A percentile compares a stretch with the other conserved stretches of the same genome.
These are phyloP conservation scores for Meriones psammophilus DNA, from an alignment of 2,797 vertebrate genomes.

Conservation along the genomic window DNA sequence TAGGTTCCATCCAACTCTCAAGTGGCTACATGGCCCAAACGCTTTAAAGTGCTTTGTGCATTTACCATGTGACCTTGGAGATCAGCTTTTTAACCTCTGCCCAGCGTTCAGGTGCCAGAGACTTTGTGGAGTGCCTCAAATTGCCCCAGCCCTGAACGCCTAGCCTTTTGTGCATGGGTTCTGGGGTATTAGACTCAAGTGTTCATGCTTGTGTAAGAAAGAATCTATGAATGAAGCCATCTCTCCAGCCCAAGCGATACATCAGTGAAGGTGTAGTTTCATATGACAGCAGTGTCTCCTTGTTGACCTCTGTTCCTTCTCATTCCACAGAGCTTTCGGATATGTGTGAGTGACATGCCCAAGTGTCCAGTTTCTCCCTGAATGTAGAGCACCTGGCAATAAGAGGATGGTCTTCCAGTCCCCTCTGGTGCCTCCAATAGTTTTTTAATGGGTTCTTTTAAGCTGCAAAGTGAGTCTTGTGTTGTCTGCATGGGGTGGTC, in stretches of 20 bases:
- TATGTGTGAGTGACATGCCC: background rate
- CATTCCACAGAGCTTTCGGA: background rate
- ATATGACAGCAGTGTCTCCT: background rate
- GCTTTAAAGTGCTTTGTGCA: background rate
- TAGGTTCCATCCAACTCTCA: background rate
- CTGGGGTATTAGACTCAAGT: background rate
- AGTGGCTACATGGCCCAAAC: background rate
- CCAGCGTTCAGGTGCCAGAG: background rate
- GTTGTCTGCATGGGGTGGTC: background rate
- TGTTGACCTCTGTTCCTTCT: background rate
- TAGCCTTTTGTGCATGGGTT: background rate
- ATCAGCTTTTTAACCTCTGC: background rate
- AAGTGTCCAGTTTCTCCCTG: background rate
- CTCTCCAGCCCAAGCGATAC: background rate
- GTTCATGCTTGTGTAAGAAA: background rate
- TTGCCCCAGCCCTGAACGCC: background rate
- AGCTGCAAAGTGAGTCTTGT: background rate
- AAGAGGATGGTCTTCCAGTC: background rate
- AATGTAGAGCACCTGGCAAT: background rate
- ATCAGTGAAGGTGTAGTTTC: background rate
- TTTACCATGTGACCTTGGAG: background rate
- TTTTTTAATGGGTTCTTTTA: background rate
- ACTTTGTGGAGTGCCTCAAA: background rate
- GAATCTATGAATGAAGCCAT: background rate
- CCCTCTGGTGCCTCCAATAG: background rate